Percentiles rank a stretch among this genome's conserved stretches.
Evolutionary conservation across 2,113 vertebrate species (phyloP).

Genomic region (Cairina moschata): DNA sequence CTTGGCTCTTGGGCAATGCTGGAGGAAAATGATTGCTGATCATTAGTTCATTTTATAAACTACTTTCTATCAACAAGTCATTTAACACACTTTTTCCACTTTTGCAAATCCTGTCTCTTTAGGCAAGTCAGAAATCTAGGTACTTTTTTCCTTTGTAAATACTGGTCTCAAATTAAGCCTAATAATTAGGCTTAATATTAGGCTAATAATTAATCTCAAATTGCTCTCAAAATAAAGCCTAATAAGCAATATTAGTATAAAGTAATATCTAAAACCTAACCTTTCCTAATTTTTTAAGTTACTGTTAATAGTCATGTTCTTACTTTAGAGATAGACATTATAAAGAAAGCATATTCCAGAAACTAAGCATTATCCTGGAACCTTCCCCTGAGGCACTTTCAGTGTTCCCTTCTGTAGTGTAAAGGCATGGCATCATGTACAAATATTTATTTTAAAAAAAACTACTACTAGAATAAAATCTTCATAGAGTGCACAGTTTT

Average conservation of each 20-base stretch:
- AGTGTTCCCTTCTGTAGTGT: not conserved
- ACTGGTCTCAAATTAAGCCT: not conserved
- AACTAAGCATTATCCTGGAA: not conserved
- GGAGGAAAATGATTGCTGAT: conserved; percentile 57
- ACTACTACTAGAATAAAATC: not conserved
- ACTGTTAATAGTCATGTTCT: not conserved
- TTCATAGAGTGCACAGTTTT: not conserved
- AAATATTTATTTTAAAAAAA: not conserved
- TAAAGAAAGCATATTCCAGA: not conserved
- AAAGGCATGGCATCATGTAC: not conserved
- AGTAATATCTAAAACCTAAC: not conserved
- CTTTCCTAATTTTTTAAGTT: not conserved
- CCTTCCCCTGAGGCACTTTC: not conserved
- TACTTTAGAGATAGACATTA: not conserved
- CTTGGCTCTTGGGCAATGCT: conserved; percentile 87
- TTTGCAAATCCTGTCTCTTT: conserved; percentile 3
- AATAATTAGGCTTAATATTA: not conserved
- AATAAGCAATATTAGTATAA: not conserved
- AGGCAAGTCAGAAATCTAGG: not conserved
- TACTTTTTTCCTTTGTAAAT: not conserved
- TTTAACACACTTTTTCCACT: conserved; percentile 14
- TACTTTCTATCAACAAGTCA: conserved; percentile 22
- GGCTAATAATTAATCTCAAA: not conserved
- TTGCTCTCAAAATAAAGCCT: not conserved
- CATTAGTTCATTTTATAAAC: conserved; percentile 43